phyloP scores from a whole-genome alignment of 53 echinoderm and acorn worm species.

The Antedon mediterranea region DNA sequence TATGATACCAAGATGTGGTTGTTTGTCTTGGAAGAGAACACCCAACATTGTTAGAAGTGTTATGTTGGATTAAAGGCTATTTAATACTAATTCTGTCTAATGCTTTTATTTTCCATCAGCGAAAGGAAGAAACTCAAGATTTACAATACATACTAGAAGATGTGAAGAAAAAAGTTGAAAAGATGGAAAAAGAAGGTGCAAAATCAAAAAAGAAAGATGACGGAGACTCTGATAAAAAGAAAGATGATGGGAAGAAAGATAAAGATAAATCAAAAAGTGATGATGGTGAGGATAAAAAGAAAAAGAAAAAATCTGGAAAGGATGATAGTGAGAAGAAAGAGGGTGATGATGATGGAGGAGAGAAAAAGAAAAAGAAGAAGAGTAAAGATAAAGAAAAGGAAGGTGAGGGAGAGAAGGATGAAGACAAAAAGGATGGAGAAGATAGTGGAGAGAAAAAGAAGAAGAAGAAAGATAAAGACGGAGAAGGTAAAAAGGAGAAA shows the following conservation, averaged over 20 bases:
- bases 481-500: background rate
- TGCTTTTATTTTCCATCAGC: constrained; percentile 15
- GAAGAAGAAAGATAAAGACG: background rate
- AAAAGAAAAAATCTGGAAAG: background rate
- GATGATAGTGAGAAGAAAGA: background rate
- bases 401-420: background rate
- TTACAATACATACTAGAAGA: constrained; percentile 78
- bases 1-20: background rate
- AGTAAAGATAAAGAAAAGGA: background rate
- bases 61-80: constrained; percentile 4
- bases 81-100: constrained; percentile 5
- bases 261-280: background rate
- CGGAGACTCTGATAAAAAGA: background rate
- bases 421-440: background rate
- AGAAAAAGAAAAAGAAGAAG: background rate
- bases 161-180: constrained; percentile 37
- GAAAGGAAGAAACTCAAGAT: constrained; percentile 79
- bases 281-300: background rate
- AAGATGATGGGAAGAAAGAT: background rate
- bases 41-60: background rate
- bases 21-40: background rate
- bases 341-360: background rate
- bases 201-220: background rate
- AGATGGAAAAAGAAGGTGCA: constrained; percentile 4
- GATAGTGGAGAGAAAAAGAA: background rate